Base-by-base conservation (phyloP, 2,888 invertebrate species). In the Heliothis peltigera region DNA sequence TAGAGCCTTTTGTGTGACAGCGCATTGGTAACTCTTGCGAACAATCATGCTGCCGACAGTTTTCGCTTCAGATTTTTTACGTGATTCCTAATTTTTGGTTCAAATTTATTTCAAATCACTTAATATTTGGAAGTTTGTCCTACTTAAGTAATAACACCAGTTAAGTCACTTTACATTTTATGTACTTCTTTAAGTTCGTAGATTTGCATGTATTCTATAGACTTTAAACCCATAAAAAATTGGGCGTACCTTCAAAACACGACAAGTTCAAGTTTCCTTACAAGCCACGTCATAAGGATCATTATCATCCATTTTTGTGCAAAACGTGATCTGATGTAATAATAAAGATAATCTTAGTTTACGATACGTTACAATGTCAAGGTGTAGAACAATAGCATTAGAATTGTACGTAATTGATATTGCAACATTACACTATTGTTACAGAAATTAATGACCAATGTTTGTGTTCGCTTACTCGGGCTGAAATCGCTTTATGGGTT, bases 271-370 rank as follows among this genome's bases (percentile, higher is more conserved):
- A 67, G 62, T 62, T 72, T 64, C 70, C 72, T 55, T 72, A 75
- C 57, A 61, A 54, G 62, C 64, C 54, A 63, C 60, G 51, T 57
- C 69, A 63, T 66, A 70, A 69, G 59, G 52, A 46, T 63, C 70
- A 64, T 68, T 42, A 77, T 68, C 74, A 70, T 71, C 81, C 78
- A 81, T 81, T 84, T 89, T 83, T 49, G 81, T 75, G 65, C 53
- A 74, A 80, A 86, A 85, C 89, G 89, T 90, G 87, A 84, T 86
- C 79, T 82, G 79, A 83, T 77, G 67, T 67, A 76, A 67, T 77
- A 82, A 85, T 89, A 84, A 87, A 89, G 89, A 90, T 76, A 79
- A 89, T 88, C 86, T 75, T 49, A 64, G 62, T 79, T 78, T 80
- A 79, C 73, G 74, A 84, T 80, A 77, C 72, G 56, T 76, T 65